Evolutionary conservation across 2,113 vertebrate genomes (phyloP), one percentile per base, ranked within the genome.

Genomic region (Ahaetulla prasina): DNA sequence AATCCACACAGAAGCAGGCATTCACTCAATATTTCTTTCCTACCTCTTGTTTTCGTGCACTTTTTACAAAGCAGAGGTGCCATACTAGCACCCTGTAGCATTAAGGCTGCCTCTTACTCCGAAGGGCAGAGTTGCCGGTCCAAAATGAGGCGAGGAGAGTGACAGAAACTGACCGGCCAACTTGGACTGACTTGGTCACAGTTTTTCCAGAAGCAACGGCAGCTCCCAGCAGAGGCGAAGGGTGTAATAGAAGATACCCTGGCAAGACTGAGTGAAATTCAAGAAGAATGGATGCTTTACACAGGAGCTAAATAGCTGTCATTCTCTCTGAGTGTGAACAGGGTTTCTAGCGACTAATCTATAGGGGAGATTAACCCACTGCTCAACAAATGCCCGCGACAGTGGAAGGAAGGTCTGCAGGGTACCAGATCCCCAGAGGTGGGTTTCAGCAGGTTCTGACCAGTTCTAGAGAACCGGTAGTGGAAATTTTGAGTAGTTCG

Each of bases 41-140:
- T 98, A 98, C 98, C 98, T 98, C 98, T 98, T 94, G 98, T 98
- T 95, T 96, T 80, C 49, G n/a, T 98, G 96, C 95, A 97, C 94
- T 98, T 98, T 93, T 98, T 98, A 90, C 98, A 99, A 85, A 99
- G 97, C 9, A 99, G 97, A 0, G 98, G 97, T 0, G 98, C 98
- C 98, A 99, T 99, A 93, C 95, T 30, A 0, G 88, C 89, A 7
- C 49, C 49, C 89, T 7, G 57, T 35, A 84, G 90, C 84, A 23
- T 9, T 11, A n/a, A 1, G 2, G 85, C 16, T 88, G 84, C 39
- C 85, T 45, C 85, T 9, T 30, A 0, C 3, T n/a, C n/a, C 92
- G 52, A 25, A 9, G 23, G 3, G 2, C 27, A 0, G n/a, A 93
- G 85, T 0, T 23, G 92, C 60, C 25, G 0, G 88, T 93, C 11